phyloP scores from a whole-genome alignment of 2,888 invertebrate genomes.

The Slavum lentiscoides region DNA sequence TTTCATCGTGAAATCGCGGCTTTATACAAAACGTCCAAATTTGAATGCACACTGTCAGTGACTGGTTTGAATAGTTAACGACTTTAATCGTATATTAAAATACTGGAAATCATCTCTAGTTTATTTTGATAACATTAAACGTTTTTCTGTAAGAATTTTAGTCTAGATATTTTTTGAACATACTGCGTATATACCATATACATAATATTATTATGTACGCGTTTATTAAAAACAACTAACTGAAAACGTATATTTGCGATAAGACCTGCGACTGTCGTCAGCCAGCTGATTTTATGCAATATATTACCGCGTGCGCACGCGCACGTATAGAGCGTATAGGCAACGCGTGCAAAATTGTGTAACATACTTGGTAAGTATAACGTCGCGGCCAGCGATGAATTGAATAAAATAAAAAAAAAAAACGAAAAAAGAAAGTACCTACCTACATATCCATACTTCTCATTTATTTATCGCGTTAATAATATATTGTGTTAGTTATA shows the following conservation, averaged over 20 bases:
- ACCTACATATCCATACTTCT: neutral
- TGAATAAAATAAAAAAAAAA: neutral
- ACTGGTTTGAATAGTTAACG: too few relatives aligned
- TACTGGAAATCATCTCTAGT: too few relatives aligned
- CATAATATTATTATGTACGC: neutral
- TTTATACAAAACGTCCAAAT: too few relatives aligned
- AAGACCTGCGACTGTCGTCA: neutral
- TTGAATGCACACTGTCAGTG: too few relatives aligned
- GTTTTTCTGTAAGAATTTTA: too few relatives aligned
- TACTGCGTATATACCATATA: neutral
- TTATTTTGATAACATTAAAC: too few relatives aligned
- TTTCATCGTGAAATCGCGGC: too few relatives aligned
- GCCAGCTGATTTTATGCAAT: constrained; percentile 26
- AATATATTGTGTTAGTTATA: neutral
- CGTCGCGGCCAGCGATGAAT: constrained; percentile 3
- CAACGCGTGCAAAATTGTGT: constrained; percentile 36
- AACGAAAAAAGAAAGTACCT: constrained; percentile 26
- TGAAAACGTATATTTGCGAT: constrained; percentile 2
- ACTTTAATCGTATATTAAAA: too few relatives aligned
- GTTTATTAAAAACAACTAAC: neutral
- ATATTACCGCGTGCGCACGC: neutral
- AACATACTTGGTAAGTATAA: constrained; percentile 19
- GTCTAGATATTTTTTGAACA: too few relatives aligned
- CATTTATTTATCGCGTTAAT: too few relatives aligned
- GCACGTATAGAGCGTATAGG: neutral